These are phyloP conservation scores for Mustela nigripes DNA, from an alignment of 2,113 vertebrate species.

Conservation along the genomic window DNA sequence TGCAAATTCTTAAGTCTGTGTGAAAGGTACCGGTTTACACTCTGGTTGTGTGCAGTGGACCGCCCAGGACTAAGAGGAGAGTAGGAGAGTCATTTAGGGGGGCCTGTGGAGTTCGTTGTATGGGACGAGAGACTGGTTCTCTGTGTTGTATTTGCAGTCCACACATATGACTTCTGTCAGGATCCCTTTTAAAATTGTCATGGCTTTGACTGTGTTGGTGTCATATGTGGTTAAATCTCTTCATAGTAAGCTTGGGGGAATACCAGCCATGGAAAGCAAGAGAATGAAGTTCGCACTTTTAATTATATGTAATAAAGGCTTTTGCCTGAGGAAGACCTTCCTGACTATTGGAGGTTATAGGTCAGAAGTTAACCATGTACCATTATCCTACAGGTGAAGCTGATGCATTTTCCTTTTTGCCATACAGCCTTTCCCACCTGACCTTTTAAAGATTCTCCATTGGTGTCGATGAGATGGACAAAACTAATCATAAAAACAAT, in stretches of 20 bases:
- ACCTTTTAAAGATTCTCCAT: conserved; percentile 81
- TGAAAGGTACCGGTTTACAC: background rate
- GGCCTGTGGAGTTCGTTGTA: background rate
- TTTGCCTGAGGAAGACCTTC: conserved; percentile 50
- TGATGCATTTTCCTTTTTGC: conserved; percentile 32
- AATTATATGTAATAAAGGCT: conserved; percentile 52
- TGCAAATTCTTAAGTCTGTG: conserved; percentile 50
- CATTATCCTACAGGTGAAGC: conserved; percentile 38
- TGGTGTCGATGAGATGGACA: conserved; percentile 67
- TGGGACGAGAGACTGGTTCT: background rate
- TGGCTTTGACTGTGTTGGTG: background rate
- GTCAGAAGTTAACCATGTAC: conserved; percentile 48
- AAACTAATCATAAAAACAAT: conserved; percentile 79
- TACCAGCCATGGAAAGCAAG: background rate
- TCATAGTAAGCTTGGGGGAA: background rate
- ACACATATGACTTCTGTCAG: background rate
- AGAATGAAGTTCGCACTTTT: conserved; percentile 34
- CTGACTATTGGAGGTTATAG: conserved; percentile 33
- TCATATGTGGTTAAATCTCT: conserved; percentile 13
- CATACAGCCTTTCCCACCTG: conserved; percentile 46
- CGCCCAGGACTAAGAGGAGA: background rate
- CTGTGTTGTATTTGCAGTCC: background rate
- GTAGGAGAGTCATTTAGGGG: conserved; percentile 5
- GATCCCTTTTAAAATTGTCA: conserved; percentile 18
- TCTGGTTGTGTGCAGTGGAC: background rate